Conservation (phyloP, 1,140 invertebrate genomes). For the Brachionus rubens region DNA sequence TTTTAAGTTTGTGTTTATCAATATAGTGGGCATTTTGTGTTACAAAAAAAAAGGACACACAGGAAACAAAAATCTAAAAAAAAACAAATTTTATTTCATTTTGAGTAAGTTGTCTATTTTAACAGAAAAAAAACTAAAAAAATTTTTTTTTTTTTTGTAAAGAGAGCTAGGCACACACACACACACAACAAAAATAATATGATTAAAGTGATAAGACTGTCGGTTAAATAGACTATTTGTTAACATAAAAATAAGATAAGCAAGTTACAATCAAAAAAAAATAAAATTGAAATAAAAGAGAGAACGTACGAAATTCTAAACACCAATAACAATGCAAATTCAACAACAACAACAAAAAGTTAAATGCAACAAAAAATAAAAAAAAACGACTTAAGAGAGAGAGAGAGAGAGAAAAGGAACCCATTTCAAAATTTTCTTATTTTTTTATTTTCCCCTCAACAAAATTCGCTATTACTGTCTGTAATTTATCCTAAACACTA, state of each 20-base stretch:
- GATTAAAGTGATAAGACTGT: slow-evolving; percentile 45
- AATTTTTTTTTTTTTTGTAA: slow-evolving; percentile 21
- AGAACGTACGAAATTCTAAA: slow-evolving; percentile 4
- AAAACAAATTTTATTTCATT: too few species aligned
- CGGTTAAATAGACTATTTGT: slow-evolving; percentile 45
- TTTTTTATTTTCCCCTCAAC: slow-evolving; percentile 4
- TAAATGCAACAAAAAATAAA: neutral
- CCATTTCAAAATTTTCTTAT: slow-evolving; percentile 29
- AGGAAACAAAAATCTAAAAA: too few species aligned
- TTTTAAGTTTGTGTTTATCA: slow-evolving; percentile 29
- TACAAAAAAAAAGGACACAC: neutral
- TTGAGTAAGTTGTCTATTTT: neutral
- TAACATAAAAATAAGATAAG: slow-evolving; percentile 45
- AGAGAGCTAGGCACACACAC: slow-evolving; percentile 16
- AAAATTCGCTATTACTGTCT: slow-evolving; percentile 15
- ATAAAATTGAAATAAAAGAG: neutral
- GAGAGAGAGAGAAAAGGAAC: slow-evolving; percentile 21
- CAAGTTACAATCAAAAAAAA: slow-evolving; percentile 37
- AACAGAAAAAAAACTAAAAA: slow-evolving; percentile 16
- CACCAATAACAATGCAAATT: slow-evolving; percentile 39
- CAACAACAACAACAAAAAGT: neutral
- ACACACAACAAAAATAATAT: slow-evolving; percentile 45
- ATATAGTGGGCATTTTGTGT: slow-evolving; percentile 18
- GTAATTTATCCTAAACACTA: slow-evolving; percentile 29
- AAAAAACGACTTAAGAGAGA: neutral